Evolutionary conservation across 2,888 invertebrate species (phyloP).

Genomic region (Hylaea fasciaria): DNA sequence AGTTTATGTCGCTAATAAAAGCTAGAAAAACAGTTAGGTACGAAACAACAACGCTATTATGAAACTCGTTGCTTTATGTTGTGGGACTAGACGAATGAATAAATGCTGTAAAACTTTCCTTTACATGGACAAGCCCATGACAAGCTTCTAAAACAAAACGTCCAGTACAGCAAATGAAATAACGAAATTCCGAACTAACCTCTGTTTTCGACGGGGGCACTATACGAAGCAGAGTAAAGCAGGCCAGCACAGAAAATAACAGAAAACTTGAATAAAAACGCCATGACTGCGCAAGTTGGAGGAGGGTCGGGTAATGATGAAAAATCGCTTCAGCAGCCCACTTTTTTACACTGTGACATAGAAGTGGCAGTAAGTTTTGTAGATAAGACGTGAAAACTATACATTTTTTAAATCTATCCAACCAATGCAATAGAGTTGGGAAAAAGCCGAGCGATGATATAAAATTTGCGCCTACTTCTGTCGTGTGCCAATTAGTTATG

Average conservation of each 20-base stretch:
- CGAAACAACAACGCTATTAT: too few species aligned
- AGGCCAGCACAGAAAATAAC: slow-evolving; percentile 44
- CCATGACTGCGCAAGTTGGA: slow-evolving; percentile 47
- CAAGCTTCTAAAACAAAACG: background rate
- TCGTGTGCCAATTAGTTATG: too few species aligned
- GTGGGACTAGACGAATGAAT: too few species aligned
- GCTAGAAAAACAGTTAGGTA: too few species aligned
- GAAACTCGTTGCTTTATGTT: too few species aligned
- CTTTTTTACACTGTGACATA: slow-evolving; percentile 15
- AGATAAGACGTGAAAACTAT: slow-evolving; percentile 19
- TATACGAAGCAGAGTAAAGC: slow-evolving; percentile 42
- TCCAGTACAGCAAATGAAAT: slow-evolving; percentile 8
- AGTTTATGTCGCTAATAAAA: too few species aligned
- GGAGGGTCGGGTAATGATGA: slow-evolving; percentile 45
- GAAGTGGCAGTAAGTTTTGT: slow-evolving; percentile 14
- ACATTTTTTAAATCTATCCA: background rate
- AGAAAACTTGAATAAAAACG: slow-evolving; percentile 43
- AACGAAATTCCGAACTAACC: slow-evolving; percentile 48
- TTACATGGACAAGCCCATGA: background rate
- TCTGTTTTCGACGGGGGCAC: slow-evolving; percentile 37
- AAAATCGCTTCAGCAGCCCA: slow-evolving; percentile 21
- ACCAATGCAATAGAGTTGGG: too few species aligned
- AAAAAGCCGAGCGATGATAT: too few species aligned
- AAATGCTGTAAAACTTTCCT: background rate
- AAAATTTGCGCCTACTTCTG: too few species aligned